A percentile compares a stretch with the other conserved stretches of the same genome.
These are phyloP conservation scores for Pelvicachromis taeniatus DNA, from an alignment of 2,113 vertebrate species.

Conservation along the genomic window DNA sequence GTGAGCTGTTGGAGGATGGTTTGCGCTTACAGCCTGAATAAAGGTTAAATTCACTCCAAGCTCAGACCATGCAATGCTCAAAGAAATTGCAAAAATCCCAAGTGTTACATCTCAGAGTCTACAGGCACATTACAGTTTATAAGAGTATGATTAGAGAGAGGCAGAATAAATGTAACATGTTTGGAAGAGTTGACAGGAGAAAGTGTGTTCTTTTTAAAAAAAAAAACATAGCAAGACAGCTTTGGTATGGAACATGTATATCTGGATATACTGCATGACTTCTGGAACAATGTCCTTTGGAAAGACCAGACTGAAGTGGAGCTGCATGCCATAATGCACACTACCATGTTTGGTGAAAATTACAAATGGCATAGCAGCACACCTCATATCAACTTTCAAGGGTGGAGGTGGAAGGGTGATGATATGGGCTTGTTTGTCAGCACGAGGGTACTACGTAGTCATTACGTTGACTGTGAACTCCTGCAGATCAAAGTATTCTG, in stretches of 20 bases:
- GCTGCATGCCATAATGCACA: no score
- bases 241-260: background rate
- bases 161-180: background rate
- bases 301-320: accelerated
- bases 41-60: background rate
- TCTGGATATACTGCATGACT: background rate
- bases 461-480: background rate
- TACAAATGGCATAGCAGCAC: background rate
- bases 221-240: background rate
- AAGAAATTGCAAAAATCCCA: background rate
- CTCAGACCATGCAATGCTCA: background rate
- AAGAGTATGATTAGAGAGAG: background rate
- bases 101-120: background rate
- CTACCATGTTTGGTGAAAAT: background rate
- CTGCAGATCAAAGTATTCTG: background rate
- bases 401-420: background rate
- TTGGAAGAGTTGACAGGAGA: background rate
- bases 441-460: background rate
- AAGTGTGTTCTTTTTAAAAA: background rate
- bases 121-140: background rate
- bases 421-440: background rate
- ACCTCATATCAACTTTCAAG: background rate
- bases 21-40: no score
- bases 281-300: background rate
- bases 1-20: no score